A percentile compares a stretch with the other conserved stretches of the same genome.
These are phyloP conservation scores for Apostichopus japonicus DNA, from an alignment of 35 echinoderm and acorn worm genomes.

Conservation along the genomic window DNA sequence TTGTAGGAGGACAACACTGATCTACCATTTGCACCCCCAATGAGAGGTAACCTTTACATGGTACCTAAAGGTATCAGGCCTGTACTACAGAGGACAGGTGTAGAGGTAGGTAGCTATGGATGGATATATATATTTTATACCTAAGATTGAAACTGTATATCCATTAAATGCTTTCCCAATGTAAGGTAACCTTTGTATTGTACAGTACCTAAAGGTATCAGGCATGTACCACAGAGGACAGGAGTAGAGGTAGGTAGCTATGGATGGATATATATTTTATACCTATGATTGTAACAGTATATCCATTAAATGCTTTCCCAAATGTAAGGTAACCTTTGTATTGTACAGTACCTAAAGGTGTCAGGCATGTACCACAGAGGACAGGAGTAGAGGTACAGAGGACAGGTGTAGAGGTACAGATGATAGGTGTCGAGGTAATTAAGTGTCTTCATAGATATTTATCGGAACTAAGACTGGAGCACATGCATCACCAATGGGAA, in stretches of 20 bases:
- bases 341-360: conserved; percentile 61
- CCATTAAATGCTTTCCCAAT: conserved; percentile 55
- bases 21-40: conserved; percentile 81
- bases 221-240: conserved; percentile 78
- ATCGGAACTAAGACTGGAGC: no score
- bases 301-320: conserved; percentile 14
- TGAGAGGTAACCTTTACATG: conserved; percentile 78
- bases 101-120: conserved; percentile 57
- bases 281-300: not conserved
- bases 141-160: not conserved
- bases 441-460: not conserved
- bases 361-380: conserved; percentile 67
- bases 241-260: conserved; percentile 65
- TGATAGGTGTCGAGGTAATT: conserved; percentile 52
- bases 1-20: conserved; percentile 72
- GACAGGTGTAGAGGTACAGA: not conserved
- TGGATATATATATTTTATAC: not conserved
- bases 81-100: conserved; percentile 75
- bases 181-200: conserved; percentile 68
- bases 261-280: not conserved
- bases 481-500: no score
- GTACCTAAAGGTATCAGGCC: conserved; percentile 84
- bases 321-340: conserved; percentile 66
- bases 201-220: conserved; percentile 81
- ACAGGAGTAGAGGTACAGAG: conserved; percentile 31